Conservation (phyloP, 2,797 vertebrate genomes). For the Smutsia temminckii region DNA sequence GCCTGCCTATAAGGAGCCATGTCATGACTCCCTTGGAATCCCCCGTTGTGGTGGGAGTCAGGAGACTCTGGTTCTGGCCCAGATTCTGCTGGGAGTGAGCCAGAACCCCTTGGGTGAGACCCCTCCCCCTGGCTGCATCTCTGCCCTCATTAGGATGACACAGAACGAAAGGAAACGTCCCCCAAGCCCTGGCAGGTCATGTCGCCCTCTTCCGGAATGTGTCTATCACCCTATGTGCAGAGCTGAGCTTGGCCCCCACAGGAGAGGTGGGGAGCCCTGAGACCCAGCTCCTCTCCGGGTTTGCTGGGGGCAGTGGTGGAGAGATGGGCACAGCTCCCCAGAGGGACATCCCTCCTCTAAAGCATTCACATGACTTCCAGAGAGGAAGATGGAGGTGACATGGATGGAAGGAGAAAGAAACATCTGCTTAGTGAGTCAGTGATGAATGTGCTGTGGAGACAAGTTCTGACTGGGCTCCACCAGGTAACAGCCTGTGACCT, state of each 20-base stretch:
- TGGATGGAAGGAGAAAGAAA: not conserved
- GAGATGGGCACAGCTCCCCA: not conserved
- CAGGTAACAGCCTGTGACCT: not conserved
- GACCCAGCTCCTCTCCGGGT: not conserved
- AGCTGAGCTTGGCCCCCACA: not conserved
- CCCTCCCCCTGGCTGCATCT: not conserved
- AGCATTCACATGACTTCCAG: not conserved
- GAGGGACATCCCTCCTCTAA: not conserved
- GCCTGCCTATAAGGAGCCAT: too few relatives aligned
- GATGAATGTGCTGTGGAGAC: not conserved
- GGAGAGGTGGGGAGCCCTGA: not conserved
- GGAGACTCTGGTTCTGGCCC: not conserved
- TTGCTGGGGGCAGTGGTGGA: fast-evolving
- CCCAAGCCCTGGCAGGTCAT: not conserved
- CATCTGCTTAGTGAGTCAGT: not conserved
- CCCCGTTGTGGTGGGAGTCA: fast-evolving
- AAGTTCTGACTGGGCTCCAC: not conserved
- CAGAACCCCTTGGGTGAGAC: not conserved
- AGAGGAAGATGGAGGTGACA: not conserved
- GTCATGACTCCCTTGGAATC: not conserved
- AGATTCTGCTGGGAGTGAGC: not conserved
- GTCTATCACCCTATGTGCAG: not conserved
- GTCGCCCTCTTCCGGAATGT: not conserved
- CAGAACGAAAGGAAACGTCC: not conserved
- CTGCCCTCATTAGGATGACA: not conserved